Conservation (phyloP, 2,888 invertebrate genomes). For the Nasonovia ribisnigri region DNA sequence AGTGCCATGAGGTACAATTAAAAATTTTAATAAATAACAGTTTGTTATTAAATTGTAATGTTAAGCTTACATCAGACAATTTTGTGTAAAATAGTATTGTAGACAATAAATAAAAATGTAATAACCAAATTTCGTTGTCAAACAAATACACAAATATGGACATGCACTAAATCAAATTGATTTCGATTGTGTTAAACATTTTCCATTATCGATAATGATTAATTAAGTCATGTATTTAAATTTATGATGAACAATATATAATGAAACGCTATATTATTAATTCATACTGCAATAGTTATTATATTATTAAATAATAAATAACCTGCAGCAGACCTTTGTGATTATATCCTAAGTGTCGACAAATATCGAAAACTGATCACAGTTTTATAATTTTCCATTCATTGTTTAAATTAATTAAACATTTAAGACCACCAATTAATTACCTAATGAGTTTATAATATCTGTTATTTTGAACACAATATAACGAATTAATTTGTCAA, state of each 20-base stretch:
- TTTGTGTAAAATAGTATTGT: not conserved
- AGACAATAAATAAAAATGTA: not conserved
- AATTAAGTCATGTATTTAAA: not conserved
- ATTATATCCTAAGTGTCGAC: not conserved
- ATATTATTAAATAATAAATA: not conserved
- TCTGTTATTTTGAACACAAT: not conserved
- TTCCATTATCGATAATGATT: not conserved
- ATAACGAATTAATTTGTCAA: not conserved
- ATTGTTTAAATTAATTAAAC: not conserved
- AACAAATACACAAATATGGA: constrained; percentile 1
- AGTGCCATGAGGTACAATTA: not conserved
- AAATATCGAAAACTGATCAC: not conserved
- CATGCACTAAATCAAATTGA: not conserved
- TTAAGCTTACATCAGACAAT: not conserved
- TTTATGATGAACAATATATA: not conserved
- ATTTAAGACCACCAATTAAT: not conserved
- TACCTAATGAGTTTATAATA: not conserved
- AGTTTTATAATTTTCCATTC: not conserved
- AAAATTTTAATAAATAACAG: not conserved
- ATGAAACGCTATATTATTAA: not conserved
- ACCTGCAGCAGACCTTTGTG: not conserved
- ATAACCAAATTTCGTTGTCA: not conserved
- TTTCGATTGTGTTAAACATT: not conserved
- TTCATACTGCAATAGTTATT: not conserved
- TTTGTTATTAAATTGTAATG: not conserved